phyloP scores from a whole-genome alignment of 1,140 invertebrate genomes.

The Hestina assimilis region DNA sequence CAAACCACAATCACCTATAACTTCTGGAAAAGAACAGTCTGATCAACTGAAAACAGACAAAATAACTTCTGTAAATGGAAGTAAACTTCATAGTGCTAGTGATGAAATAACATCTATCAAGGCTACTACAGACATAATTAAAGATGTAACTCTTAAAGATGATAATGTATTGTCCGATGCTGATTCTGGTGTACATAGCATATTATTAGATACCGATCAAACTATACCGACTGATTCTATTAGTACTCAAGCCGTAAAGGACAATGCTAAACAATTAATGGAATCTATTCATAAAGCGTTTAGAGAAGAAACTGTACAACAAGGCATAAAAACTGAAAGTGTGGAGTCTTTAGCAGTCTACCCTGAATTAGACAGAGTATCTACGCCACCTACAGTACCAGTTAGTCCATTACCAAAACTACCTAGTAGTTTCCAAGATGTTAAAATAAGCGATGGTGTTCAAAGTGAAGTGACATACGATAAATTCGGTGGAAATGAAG shows the following conservation, averaged over 20 bases:
- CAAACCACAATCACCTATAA: too few species aligned
- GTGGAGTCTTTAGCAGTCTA: constrained; percentile 40
- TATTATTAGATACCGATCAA: neutral
- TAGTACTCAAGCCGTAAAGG: constrained; percentile 22
- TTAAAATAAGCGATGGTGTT: constrained; percentile 63
- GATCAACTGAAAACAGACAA: too few species aligned
- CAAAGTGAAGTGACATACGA: constrained; percentile 70
- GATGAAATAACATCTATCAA: too few species aligned
- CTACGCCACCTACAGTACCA: constrained; percentile 79
- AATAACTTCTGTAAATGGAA: too few species aligned
- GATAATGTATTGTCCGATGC: constrained; percentile 37
- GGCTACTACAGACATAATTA: too few species aligned
- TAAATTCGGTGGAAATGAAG: constrained; percentile 62
- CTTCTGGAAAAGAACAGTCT: too few species aligned
- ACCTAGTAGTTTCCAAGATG: constrained; percentile 56
- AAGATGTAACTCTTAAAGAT: too few species aligned
- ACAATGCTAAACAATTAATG: constrained; percentile 44
- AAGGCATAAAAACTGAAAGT: constrained; percentile 64
- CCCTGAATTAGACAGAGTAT: constrained; percentile 59
- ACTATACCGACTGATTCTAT: neutral
- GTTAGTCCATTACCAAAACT: constrained; percentile 77
- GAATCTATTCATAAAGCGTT: constrained; percentile 64
- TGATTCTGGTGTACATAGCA: constrained; percentile 27
- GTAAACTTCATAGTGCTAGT: too few species aligned
- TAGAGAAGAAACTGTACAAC: constrained; percentile 54